These are phyloP conservation scores for Eupithecia insigniata DNA, from an alignment of 2,888 invertebrate genomes.

Conservation along the genomic window DNA sequence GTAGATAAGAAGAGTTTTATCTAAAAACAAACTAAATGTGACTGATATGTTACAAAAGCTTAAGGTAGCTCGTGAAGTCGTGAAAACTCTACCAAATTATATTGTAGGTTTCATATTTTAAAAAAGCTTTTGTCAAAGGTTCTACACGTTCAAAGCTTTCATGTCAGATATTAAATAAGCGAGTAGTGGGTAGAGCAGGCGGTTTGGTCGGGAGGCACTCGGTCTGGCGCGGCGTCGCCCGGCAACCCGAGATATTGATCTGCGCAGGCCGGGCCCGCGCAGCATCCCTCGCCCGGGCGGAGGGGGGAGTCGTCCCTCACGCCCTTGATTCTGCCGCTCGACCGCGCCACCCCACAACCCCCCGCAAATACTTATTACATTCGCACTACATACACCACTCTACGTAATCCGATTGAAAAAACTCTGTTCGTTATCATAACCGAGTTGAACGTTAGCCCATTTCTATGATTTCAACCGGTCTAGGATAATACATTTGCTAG, in stretches of 20 bases:
- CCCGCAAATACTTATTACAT: slow-evolving; percentile 80
- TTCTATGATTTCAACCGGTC: slow-evolving; percentile 6
- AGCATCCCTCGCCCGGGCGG: slow-evolving; percentile 70
- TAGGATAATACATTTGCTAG: background rate
- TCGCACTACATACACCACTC: slow-evolving; percentile 78
- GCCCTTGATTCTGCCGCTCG: slow-evolving; percentile 72
- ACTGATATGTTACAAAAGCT: background rate
- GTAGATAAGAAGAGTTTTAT: background rate
- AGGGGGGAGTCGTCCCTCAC: slow-evolving; percentile 42
- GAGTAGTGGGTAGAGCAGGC: slow-evolving; percentile 70
- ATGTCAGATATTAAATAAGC: slow-evolving; percentile 82
- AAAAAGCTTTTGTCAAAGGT: slow-evolving; percentile 53
- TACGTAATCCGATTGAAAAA: slow-evolving; percentile 78
- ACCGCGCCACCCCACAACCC: slow-evolving; percentile 60
- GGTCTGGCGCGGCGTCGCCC: slow-evolving; percentile 86
- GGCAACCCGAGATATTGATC: slow-evolving; percentile 84
- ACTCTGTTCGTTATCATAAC: slow-evolving; percentile 66
- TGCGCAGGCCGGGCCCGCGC: slow-evolving; percentile 72
- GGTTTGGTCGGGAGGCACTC: slow-evolving; percentile 84
- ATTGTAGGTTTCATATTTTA: background rate
- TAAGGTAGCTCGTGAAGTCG: background rate
- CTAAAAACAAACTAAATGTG: background rate
- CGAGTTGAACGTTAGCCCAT: slow-evolving; percentile 23
- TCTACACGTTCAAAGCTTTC: slow-evolving; percentile 75
- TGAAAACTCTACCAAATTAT: background rate